phyloP scores from a whole-genome alignment of 2,888 invertebrate genomes.

The Cantharis lateralis region DNA sequence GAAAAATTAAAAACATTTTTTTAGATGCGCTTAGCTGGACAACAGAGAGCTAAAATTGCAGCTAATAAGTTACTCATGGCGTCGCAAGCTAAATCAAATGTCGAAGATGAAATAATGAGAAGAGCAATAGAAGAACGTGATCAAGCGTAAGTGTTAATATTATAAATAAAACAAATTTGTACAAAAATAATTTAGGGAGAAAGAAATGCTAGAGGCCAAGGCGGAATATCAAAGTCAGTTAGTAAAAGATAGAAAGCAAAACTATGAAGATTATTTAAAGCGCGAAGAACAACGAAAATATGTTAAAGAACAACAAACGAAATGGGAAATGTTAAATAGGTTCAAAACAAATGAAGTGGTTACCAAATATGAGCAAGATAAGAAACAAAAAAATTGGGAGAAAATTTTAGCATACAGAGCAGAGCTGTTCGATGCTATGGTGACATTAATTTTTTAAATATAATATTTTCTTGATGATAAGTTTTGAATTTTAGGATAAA shows the following conservation, averaged over 20 bases:
- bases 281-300: constrained; percentile 47
- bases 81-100: constrained; percentile 53
- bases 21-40: constrained; percentile 53
- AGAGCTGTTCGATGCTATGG: constrained; percentile 58
- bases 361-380: constrained; percentile 55
- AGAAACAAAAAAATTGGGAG: constrained; percentile 52
- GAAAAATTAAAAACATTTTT: background rate
- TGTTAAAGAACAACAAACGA: constrained; percentile 55
- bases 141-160: constrained; percentile 42
- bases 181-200: constrained; percentile 46
- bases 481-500: background rate
- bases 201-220: constrained; percentile 46
- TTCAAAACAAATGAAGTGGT: constrained; percentile 61
- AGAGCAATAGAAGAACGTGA: constrained; percentile 61
- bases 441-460: constrained; percentile 36
- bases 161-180: background rate
- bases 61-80: constrained; percentile 56
- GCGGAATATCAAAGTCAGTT: constrained; percentile 46
- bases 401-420: constrained; percentile 56
- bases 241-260: constrained; percentile 41
- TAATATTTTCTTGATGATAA: background rate
- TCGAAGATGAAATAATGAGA: constrained; percentile 57
- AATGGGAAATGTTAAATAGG: constrained; percentile 64
- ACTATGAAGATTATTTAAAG: constrained; percentile 47
- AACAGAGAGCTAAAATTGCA: constrained; percentile 56